phyloP scores from a whole-genome alignment of 2,113 vertebrate species.

The Neolamprologus fasciatus region DNA sequence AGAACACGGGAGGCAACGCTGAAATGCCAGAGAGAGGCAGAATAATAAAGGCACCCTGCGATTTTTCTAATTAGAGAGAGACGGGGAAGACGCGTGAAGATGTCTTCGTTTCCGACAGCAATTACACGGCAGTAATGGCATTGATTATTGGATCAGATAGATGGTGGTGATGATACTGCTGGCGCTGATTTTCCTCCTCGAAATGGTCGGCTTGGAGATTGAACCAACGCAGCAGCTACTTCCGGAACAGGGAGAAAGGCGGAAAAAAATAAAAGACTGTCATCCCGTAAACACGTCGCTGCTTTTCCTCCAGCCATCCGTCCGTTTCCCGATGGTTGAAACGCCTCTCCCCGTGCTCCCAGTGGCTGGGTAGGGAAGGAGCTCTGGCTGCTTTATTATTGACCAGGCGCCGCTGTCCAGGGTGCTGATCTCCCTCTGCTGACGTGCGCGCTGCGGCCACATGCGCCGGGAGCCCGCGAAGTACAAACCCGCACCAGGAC shows the following conservation, averaged over 20 bases:
- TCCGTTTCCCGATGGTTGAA: neutral
- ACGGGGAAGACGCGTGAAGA: neutral
- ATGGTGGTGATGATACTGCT: constrained; percentile 42
- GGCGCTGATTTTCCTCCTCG: constrained; percentile 52
- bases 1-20: neutral
- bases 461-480: constrained; percentile 32
- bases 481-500: constrained; percentile 15
- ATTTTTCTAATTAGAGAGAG: neutral
- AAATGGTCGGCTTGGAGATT: constrained; percentile 70
- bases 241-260: constrained; percentile 61
- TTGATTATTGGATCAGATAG: constrained; percentile 43
- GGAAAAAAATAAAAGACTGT: neutral
- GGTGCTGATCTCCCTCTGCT: constrained; percentile 65
- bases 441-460: constrained; percentile 40
- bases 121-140: constrained; percentile 17
- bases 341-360: neutral
- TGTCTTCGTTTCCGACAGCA: constrained; percentile 26
- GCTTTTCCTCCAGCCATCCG: neutral
- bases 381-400: constrained; percentile 19
- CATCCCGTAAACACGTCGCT: constrained; percentile 10
- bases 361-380: neutral
- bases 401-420: constrained; percentile 64
- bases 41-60: neutral
- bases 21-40: neutral
- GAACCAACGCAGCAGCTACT: constrained; percentile 70